Evolutionary conservation across 2,113 vertebrate species (phyloP), one percentile per base, ranked within the genome.

Genomic region (Salvelinus fontinalis): DNA sequence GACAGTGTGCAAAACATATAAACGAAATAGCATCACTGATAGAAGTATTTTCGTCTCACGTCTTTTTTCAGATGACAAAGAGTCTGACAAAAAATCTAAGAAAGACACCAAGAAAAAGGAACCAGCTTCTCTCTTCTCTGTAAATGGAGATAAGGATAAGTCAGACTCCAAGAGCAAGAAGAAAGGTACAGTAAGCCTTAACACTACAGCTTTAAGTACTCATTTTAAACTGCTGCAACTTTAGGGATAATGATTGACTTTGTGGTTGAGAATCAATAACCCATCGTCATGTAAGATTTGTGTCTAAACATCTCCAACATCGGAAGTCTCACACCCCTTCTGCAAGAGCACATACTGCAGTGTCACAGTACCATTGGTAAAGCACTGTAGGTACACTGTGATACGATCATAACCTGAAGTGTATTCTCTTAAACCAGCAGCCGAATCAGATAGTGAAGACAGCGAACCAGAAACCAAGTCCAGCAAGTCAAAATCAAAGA

Each of bases 41-140:
- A 18, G 59, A 62, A 62, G 6, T 22, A 62, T 62, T 62, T 4
- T 13, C 44, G 44, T 49, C 68, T 4, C 68, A 39, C 6, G n/a
- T 44, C 24, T 24, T 54, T 73, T 80, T 14, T 72, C 79, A 93
- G 93, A 93, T 1, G 90, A 90, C 72, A 93, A 94, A 88, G 90
- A 93, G 49, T 87, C 89, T 69, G 92, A 93, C 26, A 81, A 77
- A 59, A 94, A 93, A 81, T 85, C 90, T 2, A 93, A 91, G 11
- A 91, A 89, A 11, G 89, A 90, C 6, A n/a, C 13, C 3, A 91
- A 91, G 79, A 94, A 95, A 89, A 97, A 96, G 82, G 93, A 92
- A n/a, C 85, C 93, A 0, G 91, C 92, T 0, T 93, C 95, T 57
- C 48, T 98, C 94, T 98, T 99, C 85, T 95, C 96, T 90, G 96